Conservation (phyloP, 2,113 vertebrate genomes). For the Chamaetylas fuelleborni region DNA sequence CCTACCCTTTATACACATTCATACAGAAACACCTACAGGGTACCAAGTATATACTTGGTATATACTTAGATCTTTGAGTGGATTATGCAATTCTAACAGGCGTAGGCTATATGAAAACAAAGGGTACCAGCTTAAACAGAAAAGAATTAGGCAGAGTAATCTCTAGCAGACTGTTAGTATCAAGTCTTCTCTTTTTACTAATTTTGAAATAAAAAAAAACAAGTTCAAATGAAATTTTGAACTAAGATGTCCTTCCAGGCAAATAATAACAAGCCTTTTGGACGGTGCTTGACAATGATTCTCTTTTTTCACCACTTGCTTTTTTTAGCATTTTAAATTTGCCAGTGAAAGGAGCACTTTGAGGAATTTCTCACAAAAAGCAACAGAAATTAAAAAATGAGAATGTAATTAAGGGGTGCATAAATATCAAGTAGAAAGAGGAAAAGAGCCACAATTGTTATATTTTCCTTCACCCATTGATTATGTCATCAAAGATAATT, state of each 20-base stretch:
- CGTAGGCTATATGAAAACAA: neutral
- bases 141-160: neutral
- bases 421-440: constrained; percentile 37
- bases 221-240: neutral
- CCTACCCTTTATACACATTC: neutral
- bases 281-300: neutral
- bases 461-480: constrained; percentile 55
- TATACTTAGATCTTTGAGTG: neutral
- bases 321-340: constrained; percentile 53
- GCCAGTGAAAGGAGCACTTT: constrained; percentile 40
- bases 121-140: neutral
- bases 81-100: neutral
- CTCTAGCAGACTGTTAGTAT: neutral
- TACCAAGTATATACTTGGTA: neutral
- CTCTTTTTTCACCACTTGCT: neutral
- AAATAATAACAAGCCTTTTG: neutral
- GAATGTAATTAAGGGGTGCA: constrained; percentile 41
- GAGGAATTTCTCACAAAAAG: constrained; percentile 33
- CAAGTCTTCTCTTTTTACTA: neutral
- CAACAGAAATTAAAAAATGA: constrained; percentile 56
- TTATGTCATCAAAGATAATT: constrained; percentile 55
- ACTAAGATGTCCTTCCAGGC: neutral
- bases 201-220: neutral
- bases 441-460: constrained; percentile 23
- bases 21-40: neutral